These are phyloP conservation scores for Ophioderma brevispina DNA, from an alignment of 35 echinoderm and acorn worm genomes.

Conservation along the genomic window DNA sequence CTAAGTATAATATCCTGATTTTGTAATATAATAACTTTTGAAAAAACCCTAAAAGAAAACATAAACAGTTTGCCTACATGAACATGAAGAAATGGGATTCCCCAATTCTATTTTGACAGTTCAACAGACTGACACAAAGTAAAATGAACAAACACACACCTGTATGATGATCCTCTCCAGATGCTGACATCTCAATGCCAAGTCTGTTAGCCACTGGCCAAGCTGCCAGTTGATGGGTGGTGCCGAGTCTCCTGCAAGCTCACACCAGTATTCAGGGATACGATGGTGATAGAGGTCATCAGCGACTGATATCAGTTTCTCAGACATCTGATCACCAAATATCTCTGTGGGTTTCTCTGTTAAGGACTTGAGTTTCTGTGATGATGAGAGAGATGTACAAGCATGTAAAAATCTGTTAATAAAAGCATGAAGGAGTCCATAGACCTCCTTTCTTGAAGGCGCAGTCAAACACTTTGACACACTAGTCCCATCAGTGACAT, in stretches of 20 bases:
- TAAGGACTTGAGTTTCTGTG: conserved; percentile 79
- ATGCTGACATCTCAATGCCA: conserved; percentile 85
- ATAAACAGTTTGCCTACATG: too few relatives aligned
- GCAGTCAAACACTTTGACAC: too few relatives aligned
- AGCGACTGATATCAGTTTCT: conserved; percentile 71
- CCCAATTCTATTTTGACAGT: too few relatives aligned
- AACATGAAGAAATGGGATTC: too few relatives aligned
- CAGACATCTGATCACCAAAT: conserved; percentile 93
- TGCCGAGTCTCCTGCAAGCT: conserved; percentile 87
- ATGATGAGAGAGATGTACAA: background rate
- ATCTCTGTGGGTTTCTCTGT: conserved; percentile 92
- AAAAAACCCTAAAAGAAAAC: too few relatives aligned
- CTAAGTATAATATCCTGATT: too few relatives aligned
- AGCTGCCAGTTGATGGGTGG: conserved; percentile 91
- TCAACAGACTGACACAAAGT: too few relatives aligned
- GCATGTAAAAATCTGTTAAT: too few relatives aligned
- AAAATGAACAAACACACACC: conserved; percentile 47
- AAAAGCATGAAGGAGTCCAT: too few relatives aligned
- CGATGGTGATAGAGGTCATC: conserved; percentile 93
- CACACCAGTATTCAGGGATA: conserved; percentile 74
- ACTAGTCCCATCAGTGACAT: too few relatives aligned
- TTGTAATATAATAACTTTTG: too few relatives aligned
- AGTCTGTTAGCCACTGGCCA: conserved; percentile 81
- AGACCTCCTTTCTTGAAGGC: too few relatives aligned
- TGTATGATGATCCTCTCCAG: conserved; percentile 95